Base-by-base conservation (phyloP, 2,797 vertebrate species). In the Pipistrellus kuhlii region DNA sequence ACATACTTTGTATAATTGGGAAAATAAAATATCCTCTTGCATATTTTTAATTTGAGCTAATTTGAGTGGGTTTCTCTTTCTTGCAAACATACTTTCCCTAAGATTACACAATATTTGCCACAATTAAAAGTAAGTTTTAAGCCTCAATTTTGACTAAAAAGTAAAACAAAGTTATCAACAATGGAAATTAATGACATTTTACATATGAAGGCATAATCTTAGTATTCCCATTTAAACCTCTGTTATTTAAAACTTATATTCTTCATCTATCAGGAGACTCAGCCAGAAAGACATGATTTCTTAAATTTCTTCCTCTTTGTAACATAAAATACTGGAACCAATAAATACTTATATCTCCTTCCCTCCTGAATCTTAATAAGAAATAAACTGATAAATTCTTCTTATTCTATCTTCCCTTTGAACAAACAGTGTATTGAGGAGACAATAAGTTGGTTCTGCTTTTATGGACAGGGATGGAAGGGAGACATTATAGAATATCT, bases 261-360 rank as follows among this genome's bases (percentile, higher is more conserved):
- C 48, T 88, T 89, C n/a, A 88, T 55, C 30, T 75, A 53, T 53
- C 13, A 14, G 1, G 25, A 27, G 44, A 64, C 14, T 21, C 23
- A 85, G 72, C 20, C 32, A 90, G 72, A 68, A 91, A 91, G 64
- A 57, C 51, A 51, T 66, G 38, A 89, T 59, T 83, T 77, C 82
- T 62, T 78, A 66, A 66, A 78, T 59, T 80, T 78, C 9, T 78
- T 30, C 68, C 13, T 64, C 17, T 80, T 25, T 83, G 32, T 51
- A 88, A 78, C n/a, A 84, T 73, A 88, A 78, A 93, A n/a, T 25
- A 68, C 72, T 91, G 51, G 38, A 94, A 88, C 32, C 7, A 93
- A 85, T 59, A 80, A 44, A 75, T 68, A 68, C 1, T 73, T 72
- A 12, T 17, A 68, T 73, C 53, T 73, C 20, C 10, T 62, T 71